phyloP scores from a whole-genome alignment of 2,113 vertebrate genomes.

The Trachemys scripta region DNA sequence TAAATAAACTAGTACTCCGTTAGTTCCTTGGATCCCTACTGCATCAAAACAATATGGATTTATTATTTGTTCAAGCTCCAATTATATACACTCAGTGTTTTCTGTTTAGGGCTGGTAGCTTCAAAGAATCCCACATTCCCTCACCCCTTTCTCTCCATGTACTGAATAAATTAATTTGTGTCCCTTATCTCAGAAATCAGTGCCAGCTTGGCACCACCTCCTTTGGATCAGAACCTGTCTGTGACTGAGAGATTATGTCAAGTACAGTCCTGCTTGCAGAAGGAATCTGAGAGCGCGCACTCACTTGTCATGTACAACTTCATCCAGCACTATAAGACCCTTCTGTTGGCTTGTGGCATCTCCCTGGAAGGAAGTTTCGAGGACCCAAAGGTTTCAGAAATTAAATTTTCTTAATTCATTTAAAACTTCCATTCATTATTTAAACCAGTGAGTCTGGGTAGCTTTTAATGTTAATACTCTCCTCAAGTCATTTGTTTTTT shows the following conservation, averaged over 20 bases:
- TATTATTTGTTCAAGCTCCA: background rate
- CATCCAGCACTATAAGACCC: constrained; percentile 90
- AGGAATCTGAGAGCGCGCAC: constrained; percentile 35
- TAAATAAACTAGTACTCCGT: background rate
- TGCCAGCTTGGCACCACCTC: constrained; percentile 91
- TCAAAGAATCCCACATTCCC: background rate
- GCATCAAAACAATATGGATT: accelerated
- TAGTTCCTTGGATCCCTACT: background rate
- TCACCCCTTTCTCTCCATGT: background rate
- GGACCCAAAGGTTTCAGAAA: constrained; percentile 91
- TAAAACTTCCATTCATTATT: constrained; percentile 6
- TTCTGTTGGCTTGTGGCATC: constrained; percentile 90
- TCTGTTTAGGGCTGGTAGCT: background rate
- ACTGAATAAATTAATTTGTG: background rate
- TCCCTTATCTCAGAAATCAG: constrained; percentile 83
- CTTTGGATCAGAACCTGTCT: constrained; percentile 86
- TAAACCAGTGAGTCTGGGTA: background rate
- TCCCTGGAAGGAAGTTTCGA: constrained; percentile 89
- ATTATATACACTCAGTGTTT: background rate
- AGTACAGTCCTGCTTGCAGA: constrained; percentile 83
- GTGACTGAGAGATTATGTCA: constrained; percentile 85
- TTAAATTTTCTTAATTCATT: background rate
- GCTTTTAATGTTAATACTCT: background rate
- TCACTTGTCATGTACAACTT: constrained; percentile 87
- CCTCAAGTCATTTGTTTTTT: background rate